These are phyloP conservation scores for Chromoteleia sp. DNA, from an alignment of 2,888 invertebrate genomes.

Conservation along the genomic window DNA sequence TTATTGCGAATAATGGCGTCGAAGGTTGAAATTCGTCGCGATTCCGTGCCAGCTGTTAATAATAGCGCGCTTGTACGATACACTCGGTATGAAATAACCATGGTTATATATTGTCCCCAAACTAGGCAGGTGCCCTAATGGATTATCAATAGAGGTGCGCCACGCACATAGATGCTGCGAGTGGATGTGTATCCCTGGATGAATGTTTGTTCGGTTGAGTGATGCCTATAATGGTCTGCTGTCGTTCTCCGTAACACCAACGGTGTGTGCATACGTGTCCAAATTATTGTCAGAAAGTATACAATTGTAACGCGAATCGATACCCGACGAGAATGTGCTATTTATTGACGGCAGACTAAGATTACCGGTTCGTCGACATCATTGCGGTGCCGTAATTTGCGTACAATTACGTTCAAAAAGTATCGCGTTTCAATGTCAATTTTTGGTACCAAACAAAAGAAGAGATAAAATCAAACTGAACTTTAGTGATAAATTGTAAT, in stretches of 20 bases:
- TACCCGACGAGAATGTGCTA: constrained; percentile 40
- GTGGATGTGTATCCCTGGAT: constrained; percentile 57
- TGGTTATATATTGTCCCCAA: constrained; percentile 66
- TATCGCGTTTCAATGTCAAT: too few species aligned
- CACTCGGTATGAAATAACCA: constrained; percentile 62
- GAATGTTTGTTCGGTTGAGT: constrained; percentile 68
- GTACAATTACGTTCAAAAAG: neutral
- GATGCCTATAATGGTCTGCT: constrained; percentile 67
- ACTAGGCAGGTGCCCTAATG: constrained; percentile 74
- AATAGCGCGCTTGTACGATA: constrained; percentile 39
- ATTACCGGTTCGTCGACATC: constrained; percentile 33
- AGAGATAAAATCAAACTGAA: too few species aligned
- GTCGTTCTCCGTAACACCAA: constrained; percentile 66
- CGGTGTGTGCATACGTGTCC: constrained; percentile 57
- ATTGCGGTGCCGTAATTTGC: constrained; percentile 3
- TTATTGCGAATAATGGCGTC: neutral
- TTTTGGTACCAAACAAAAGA: too few species aligned
- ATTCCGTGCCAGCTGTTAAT: constrained; percentile 25
- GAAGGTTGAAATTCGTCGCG: neutral
- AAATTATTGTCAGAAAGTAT: constrained; percentile 65
- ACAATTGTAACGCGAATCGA: constrained; percentile 55
- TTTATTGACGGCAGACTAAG: constrained; percentile 45
- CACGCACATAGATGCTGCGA: constrained; percentile 63
- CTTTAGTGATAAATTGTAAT: too few species aligned
- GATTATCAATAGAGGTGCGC: constrained; percentile 77